These are phyloP conservation scores for Cosmia trapezina DNA, from an alignment of 2,888 invertebrate species.

Conservation along the genomic window DNA sequence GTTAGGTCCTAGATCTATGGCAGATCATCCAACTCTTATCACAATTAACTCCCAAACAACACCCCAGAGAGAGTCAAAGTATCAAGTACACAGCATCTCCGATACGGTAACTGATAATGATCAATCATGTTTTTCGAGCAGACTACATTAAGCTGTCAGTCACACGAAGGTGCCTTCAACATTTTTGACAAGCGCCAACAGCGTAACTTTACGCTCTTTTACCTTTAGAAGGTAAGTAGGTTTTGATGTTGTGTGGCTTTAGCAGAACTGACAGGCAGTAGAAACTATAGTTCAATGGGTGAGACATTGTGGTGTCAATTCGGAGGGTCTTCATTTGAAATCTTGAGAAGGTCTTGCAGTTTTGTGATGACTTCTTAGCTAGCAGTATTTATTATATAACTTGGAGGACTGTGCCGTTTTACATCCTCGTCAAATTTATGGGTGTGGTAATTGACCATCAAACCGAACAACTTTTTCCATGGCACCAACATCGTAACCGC, in stretches of 20 bases:
- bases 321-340: neutral
- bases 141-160: slow-evolving; percentile 62
- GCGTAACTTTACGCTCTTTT: slow-evolving; percentile 52
- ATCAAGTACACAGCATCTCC: slow-evolving; percentile 40
- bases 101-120: slow-evolving; percentile 57
- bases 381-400: neutral
- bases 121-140: slow-evolving; percentile 59
- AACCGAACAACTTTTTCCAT: too few species aligned
- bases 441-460: too few species aligned
- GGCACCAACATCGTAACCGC: too few species aligned
- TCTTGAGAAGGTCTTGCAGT: neutral
- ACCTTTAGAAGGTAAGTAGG: slow-evolving; percentile 36
- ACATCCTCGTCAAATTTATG: too few species aligned
- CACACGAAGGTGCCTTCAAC: slow-evolving; percentile 47
- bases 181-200: slow-evolving; percentile 60
- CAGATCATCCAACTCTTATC: neutral
- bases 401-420: too few species aligned
- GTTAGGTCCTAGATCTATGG: neutral
- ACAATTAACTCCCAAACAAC: neutral
- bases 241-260: slow-evolving; percentile 18
- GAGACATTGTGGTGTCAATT: slow-evolving; percentile 15
- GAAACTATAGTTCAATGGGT: slow-evolving; percentile 16
- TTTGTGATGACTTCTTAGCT: neutral
- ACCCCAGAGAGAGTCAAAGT: neutral
- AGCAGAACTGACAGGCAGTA: neutral